Evolutionary conservation across 2,113 vertebrate genomes (phyloP).

Genomic region (Chlorodrepanis virens): DNA sequence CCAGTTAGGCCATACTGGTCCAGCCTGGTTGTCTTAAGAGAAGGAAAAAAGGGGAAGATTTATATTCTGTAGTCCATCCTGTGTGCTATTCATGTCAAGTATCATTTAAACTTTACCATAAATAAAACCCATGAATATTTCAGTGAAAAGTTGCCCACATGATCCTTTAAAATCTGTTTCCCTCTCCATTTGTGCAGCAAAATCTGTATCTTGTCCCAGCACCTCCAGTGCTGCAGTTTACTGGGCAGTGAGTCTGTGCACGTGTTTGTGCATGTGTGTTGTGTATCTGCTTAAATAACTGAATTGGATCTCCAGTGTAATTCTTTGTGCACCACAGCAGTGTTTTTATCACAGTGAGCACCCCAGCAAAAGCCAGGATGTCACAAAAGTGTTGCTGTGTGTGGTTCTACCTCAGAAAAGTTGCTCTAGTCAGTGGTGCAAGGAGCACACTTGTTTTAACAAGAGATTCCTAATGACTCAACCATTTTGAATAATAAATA

Average conservation of each 20-base stretch:
- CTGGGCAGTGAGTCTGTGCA: rapidly evolving
- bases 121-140: neutral
- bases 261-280: rapidly evolving
- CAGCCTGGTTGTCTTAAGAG: neutral
- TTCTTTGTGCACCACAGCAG: neutral
- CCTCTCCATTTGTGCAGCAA: neutral
- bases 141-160: neutral
- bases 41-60: neutral
- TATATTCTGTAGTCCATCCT: neutral
- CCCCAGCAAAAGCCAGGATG: neutral
- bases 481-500: slow-evolving; percentile 29
- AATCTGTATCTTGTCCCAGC: neutral
- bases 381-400: neutral
- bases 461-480: slow-evolving; percentile 14
- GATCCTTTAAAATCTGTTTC: neutral
- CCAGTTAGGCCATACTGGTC: rapidly evolving
- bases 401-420: neutral
- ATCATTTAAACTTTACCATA: neutral
- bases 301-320: rapidly evolving
- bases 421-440: neutral
- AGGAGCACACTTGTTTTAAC: neutral
- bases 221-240: neutral
- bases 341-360: neutral
- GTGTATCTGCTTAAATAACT: neutral
- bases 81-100: neutral